phyloP scores from a whole-genome alignment of 1,140 invertebrate genomes.

The Araneus ventricosus region DNA sequence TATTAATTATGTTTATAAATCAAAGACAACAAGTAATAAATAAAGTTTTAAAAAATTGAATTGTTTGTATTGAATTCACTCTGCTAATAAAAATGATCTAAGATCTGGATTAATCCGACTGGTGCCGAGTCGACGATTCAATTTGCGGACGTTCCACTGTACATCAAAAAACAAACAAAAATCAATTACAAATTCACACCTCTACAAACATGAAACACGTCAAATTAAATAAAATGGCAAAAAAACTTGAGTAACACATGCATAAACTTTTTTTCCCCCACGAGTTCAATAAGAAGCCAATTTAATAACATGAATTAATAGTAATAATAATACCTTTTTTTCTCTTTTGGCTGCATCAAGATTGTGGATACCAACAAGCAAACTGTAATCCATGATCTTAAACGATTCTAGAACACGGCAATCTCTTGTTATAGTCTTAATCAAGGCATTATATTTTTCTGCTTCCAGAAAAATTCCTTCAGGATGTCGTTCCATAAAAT shows the following conservation, averaged over 20 bases:
- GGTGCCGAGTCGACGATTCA: too few species aligned
- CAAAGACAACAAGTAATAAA: too few species aligned
- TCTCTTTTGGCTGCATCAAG: constrained; percentile 77
- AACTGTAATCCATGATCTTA: constrained; percentile 84
- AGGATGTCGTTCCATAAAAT: constrained; percentile 80
- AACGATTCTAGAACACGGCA: constrained; percentile 84
- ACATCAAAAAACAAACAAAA: too few species aligned
- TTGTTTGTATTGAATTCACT: too few species aligned
- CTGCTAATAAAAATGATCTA: too few species aligned
- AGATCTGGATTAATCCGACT: too few species aligned
- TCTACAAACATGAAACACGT: too few species aligned
- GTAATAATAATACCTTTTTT: constrained; percentile 69
- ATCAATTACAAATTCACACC: too few species aligned
- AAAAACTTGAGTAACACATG: constrained; percentile 92
- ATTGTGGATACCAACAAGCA: constrained; percentile 80
- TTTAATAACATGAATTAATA: not conserved
- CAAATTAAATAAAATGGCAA: too few species aligned
- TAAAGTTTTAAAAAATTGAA: too few species aligned
- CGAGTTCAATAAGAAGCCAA: not conserved
- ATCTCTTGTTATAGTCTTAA: constrained; percentile 83
- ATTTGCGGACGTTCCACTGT: too few species aligned
- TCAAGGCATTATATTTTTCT: constrained; percentile 82
- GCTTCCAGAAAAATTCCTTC: constrained; percentile 82
- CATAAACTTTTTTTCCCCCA: constrained; percentile 81
- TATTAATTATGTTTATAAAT: too few species aligned